Conservation (phyloP, 2,113 vertebrate genomes). For the Alexandromys fortis region DNA sequence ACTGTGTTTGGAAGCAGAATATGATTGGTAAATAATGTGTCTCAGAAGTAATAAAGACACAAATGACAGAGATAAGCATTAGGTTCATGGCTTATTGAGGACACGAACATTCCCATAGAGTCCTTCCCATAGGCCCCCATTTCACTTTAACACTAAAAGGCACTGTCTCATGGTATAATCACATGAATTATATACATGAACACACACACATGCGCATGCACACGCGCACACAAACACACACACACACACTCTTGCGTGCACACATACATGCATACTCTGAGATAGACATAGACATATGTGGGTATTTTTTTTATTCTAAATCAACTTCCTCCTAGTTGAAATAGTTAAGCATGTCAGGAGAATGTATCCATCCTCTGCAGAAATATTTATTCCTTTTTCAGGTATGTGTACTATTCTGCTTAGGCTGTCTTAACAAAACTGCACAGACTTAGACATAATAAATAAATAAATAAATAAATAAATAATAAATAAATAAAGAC, state of each 20-base stretch:
- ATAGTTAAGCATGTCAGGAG: background rate
- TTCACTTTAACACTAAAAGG: too few relatives aligned
- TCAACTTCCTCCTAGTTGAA: constrained; percentile 22
- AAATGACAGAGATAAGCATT: constrained; percentile 9
- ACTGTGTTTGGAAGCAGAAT: background rate
- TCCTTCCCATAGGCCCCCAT: too few relatives aligned
- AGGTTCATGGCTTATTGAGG: background rate
- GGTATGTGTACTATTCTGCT: background rate
- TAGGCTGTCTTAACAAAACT: background rate
- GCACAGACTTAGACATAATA: background rate
- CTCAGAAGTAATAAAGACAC: constrained; percentile 13
- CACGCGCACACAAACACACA: fast-evolving
- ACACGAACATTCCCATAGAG: background rate
- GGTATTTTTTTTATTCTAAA: background rate
- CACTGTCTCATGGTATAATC: too few relatives aligned
- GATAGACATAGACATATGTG: background rate
- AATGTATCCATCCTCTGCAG: background rate
- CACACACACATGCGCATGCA: background rate
- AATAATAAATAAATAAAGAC: background rate
- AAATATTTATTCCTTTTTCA: background rate
- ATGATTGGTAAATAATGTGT: background rate
- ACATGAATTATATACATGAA: background rate
- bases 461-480: too few relatives aligned
- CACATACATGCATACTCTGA: background rate
- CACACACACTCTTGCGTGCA: background rate